Percentiles rank a stretch among this genome's conserved stretches.
phyloP scores from a whole-genome alignment of 2,797 vertebrate genomes.

The Epinephelus awoara region DNA sequence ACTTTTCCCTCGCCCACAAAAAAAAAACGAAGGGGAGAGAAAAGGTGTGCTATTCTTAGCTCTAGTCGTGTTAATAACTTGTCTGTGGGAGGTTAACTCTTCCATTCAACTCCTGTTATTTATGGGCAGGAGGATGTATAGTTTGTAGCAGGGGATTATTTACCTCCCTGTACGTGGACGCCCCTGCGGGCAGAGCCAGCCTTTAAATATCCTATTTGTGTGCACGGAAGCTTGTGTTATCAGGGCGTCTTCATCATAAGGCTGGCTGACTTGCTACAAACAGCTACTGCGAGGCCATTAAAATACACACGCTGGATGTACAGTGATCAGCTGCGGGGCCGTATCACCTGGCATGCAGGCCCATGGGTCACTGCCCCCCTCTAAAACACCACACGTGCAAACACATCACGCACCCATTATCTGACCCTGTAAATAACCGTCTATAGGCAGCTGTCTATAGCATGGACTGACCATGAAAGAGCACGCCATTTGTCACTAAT shows the following conservation, averaged over 20 bases:
- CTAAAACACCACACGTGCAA: constrained; percentile 20
- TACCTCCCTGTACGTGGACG: constrained; percentile 65
- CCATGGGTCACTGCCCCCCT: constrained; percentile 73
- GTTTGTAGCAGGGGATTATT: constrained; percentile 69
- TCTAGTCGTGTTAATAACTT: constrained; percentile 69
- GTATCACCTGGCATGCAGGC: constrained; percentile 83
- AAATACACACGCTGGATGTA: constrained; percentile 81
- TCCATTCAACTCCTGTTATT: constrained; percentile 74
- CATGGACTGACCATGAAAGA: constrained; percentile 78
- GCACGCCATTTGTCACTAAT: constrained; percentile 79
- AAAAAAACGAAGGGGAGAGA: neutral
- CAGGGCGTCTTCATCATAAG: constrained; percentile 66
- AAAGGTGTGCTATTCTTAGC: constrained; percentile 63
- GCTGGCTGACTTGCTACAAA: constrained; percentile 75
- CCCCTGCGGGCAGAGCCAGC: constrained; percentile 57
- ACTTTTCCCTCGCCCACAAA: constrained; percentile 49
- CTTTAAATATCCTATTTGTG: constrained; percentile 80
- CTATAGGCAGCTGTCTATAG: constrained; percentile 86
- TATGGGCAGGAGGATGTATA: constrained; percentile 71
- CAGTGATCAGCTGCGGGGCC: constrained; percentile 53
- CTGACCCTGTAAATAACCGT: constrained; percentile 90
- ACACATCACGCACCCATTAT: constrained; percentile 74
- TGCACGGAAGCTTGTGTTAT: constrained; percentile 67
- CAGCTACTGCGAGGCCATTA: constrained; percentile 71
- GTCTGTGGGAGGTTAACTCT: constrained; percentile 63